phyloP scores from a whole-genome alignment of 2,113 vertebrate species.

The Python bivittatus region DNA sequence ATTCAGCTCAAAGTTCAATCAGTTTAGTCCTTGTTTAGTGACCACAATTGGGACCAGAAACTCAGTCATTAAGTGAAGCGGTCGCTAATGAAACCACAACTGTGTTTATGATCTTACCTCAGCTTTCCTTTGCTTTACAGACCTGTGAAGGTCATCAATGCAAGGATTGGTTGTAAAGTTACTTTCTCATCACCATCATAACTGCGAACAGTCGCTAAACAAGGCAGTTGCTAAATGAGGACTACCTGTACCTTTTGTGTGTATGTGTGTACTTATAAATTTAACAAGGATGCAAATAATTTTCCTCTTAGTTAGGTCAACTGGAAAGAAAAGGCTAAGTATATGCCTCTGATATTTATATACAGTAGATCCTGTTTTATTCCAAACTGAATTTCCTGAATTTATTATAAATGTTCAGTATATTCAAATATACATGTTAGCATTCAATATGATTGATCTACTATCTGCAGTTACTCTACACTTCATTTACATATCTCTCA shows the following conservation, averaged over 20 bases:
- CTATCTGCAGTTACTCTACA: conserved; percentile 28
- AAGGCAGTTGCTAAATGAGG: background rate
- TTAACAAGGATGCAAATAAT: background rate
- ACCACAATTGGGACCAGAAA: background rate
- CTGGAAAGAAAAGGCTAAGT: background rate
- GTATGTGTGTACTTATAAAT: background rate
- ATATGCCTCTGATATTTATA: background rate
- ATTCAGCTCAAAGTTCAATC: background rate
- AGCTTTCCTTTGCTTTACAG: background rate
- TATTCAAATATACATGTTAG: background rate
- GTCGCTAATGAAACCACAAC: background rate
- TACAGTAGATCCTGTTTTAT: background rate
- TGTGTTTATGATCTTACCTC: background rate
- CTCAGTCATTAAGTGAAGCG: background rate
- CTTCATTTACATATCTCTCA: conserved; percentile 25
- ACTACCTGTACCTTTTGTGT: background rate
- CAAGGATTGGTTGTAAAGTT: background rate
- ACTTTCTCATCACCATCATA: background rate
- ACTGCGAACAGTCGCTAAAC: background rate
- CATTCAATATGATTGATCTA: conserved; percentile 8
- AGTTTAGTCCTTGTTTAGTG: background rate
- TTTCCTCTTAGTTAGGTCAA: background rate
- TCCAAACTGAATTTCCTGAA: background rate
- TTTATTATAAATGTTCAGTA: conserved; percentile 14
- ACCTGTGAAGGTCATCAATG: background rate